Base-by-base conservation (phyloP, 64 coral and sea anemone genomes). In the Montipora sp. region DNA sequence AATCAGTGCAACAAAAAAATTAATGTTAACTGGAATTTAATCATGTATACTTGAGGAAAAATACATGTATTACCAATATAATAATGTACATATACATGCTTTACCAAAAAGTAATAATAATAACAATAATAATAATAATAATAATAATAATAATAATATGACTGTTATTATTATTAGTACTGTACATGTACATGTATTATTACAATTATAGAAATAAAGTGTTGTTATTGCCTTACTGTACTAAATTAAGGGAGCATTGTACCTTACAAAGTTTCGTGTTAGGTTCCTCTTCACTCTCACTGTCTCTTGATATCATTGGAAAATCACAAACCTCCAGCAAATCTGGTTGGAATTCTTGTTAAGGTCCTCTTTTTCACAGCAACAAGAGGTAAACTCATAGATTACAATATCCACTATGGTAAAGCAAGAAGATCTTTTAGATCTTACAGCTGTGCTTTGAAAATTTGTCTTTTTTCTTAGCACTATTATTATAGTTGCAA, bases 271-370 rank as follows among this genome's bases (percentile, higher is more conserved):
- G 55, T 65, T 7, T 61, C 8, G 14, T 8, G 67, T 65, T 13
- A 46, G 24, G n/a, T 19, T 47, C 60, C 2, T 49, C 45, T n/a
- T 78, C 84, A 68, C 22, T 51, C 13, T 51, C 48, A 7, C 15
- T 80, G 22, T 4, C 59, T 75, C 47, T 61, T 63, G 13, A 10
- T 45, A 60, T 93, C 20, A 76, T 74, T 10, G 80, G 75, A 80
- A 73, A 80, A 47, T 96, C 95, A 90, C 95, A 96, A 80, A 96
- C 91, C 36, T 96, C 95, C 75, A 96, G 74, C 7, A 96, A 68
- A 93, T 96, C 95, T 96, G 48, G 24, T 36, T 36, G 45, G n/a
- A 47, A 84, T 57, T 8, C 18, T 24, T 16, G 87, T 94, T 75
- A 90, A 90, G 87, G 74, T 43, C 15, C 61, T 15, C 14, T 22